Conservation (phyloP, 1,140 invertebrate genomes). For the Acyrthosiphon pisum region DNA sequence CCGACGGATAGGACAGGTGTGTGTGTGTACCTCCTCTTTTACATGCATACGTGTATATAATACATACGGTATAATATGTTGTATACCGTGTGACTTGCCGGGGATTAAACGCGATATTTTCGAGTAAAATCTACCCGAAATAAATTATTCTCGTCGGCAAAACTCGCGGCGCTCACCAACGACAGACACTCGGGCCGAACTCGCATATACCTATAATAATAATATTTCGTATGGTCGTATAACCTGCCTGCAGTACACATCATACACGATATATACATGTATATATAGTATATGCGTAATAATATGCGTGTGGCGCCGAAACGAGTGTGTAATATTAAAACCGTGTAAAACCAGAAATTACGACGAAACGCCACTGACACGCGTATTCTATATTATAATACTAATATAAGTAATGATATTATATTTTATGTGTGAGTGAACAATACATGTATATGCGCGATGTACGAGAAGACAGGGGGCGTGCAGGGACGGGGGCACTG, state of each 20-base stretch:
- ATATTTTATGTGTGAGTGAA: background rate
- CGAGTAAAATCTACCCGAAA: slow-evolving; percentile 41
- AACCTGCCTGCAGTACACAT: background rate
- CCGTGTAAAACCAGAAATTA: slow-evolving; percentile 41
- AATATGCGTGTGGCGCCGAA: background rate
- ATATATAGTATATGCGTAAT: no score
- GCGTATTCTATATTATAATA: background rate
- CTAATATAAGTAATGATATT: background rate
- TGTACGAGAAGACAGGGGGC: background rate
- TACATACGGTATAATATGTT: background rate
- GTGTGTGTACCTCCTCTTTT: no score
- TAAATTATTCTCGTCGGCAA: slow-evolving; percentile 29
- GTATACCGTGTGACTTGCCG: background rate
- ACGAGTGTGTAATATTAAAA: slow-evolving; percentile 22
- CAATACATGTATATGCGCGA: background rate
- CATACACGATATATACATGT: background rate
- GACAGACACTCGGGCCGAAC: background rate
- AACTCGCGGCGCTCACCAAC: background rate
- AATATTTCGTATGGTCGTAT: background rate
- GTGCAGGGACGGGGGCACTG: background rate
- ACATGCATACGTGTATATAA: background rate
- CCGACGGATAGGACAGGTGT: background rate
- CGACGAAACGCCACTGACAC: slow-evolving; percentile 22
- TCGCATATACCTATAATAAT: background rate
- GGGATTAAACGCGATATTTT: slow-evolving; percentile 48